Evolutionary conservation across 2,888 invertebrate genomes (phyloP).

Genomic region (Lepidocyrtinus sp.): DNA sequence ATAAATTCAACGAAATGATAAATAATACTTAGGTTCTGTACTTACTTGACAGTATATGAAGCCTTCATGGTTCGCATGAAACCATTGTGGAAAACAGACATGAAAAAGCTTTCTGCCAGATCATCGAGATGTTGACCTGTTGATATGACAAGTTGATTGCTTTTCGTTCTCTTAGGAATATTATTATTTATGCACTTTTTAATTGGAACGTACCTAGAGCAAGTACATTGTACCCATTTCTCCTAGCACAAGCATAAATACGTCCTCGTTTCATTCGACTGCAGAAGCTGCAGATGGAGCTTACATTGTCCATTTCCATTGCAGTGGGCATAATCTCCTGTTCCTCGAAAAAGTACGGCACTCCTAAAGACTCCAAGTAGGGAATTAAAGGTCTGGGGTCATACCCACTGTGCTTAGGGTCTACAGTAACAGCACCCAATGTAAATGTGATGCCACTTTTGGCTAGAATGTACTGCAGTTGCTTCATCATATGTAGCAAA

Average conservation of each 20-base stretch:
- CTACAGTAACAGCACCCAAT: conserved; percentile 82
- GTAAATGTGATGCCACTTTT: conserved; percentile 84
- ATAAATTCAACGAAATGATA: too few species aligned
- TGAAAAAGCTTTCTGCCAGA: conserved; percentile 85
- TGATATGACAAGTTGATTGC: background rate
- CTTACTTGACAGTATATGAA: conserved; percentile 83
- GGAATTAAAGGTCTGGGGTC: conserved; percentile 80
- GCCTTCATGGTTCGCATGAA: conserved; percentile 83
- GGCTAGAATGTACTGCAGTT: conserved; percentile 85
- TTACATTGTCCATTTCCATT: conserved; percentile 68
- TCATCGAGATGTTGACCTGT: conserved; percentile 86
- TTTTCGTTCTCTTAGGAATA: background rate
- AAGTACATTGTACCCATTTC: conserved; percentile 87
- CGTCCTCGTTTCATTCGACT: conserved; percentile 82
- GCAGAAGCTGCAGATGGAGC: conserved; percentile 81
- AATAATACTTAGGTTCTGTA: too few species aligned
- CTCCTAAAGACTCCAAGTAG: conserved; percentile 81
- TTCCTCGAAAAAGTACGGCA: conserved; percentile 85
- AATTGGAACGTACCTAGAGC: conserved; percentile 76
- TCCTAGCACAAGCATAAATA: conserved; percentile 82
- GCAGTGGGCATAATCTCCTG: conserved; percentile 73
- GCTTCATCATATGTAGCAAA: conserved; percentile 85
- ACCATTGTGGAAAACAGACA: conserved; percentile 87
- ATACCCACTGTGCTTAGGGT: conserved; percentile 78
- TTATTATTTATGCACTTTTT: background rate